phyloP scores from a whole-genome alignment of 2,888 invertebrate species.

The Hartigia nigra region DNA sequence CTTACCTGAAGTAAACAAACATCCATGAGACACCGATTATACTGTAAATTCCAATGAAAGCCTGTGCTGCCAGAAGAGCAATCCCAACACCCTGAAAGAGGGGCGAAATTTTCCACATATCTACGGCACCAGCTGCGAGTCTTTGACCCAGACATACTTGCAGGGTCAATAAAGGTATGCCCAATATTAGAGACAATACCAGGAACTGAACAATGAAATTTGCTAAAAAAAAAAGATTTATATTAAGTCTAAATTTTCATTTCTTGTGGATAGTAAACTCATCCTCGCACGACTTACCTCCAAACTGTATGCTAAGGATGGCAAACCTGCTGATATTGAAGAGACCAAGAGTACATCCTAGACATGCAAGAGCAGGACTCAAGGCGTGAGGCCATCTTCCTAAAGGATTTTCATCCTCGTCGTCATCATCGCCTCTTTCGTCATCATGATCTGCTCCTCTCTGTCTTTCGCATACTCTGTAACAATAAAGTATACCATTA shows the following conservation, averaged over 20 bases:
- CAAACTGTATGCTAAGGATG: slow-evolving; percentile 87
- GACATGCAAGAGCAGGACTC: slow-evolving; percentile 83
- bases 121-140: slow-evolving; percentile 84
- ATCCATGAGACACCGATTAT: slow-evolving; percentile 92
- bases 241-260: slow-evolving; percentile 11
- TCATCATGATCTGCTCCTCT: slow-evolving; percentile 63
- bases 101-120: slow-evolving; percentile 94
- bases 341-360: slow-evolving; percentile 87
- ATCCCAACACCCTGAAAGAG: slow-evolving; percentile 92
- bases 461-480: slow-evolving; percentile 69
- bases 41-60: slow-evolving; percentile 86
- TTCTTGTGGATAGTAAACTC: background rate
- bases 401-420: slow-evolving; percentile 68
- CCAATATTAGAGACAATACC: slow-evolving; percentile 82
- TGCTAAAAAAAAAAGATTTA: slow-evolving; percentile 69
- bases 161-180: slow-evolving; percentile 86
- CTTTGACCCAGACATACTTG: slow-evolving; percentile 89
- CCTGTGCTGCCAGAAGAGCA: slow-evolving; percentile 81
- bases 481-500: slow-evolving; percentile 44
- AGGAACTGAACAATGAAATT: slow-evolving; percentile 91
- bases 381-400: slow-evolving; percentile 78
- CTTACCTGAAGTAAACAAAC: slow-evolving; percentile 79
- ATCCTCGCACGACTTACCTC: slow-evolving; percentile 69
- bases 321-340: slow-evolving; percentile 91
- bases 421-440: slow-evolving; percentile 56